Evolutionary conservation across 2,797 vertebrate genomes (phyloP).

Genomic region (Paedocypris micromegethes): DNA sequence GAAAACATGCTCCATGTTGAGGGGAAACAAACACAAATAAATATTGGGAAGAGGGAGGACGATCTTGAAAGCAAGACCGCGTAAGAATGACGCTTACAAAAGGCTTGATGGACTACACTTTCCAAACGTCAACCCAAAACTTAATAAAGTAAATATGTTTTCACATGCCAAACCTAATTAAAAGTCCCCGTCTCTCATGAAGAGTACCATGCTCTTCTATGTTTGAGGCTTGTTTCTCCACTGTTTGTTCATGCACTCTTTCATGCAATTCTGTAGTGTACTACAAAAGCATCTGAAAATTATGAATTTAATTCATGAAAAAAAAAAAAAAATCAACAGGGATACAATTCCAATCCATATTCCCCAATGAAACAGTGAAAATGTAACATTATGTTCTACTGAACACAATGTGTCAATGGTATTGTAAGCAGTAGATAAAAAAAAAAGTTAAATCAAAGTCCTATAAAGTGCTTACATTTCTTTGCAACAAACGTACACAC

Average conservation of each 20-base stretch:
- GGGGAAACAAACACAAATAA: constrained; percentile 5
- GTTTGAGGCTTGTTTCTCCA: background rate
- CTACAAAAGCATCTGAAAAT: constrained; percentile 10
- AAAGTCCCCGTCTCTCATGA: background rate
- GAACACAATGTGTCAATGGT: too few species aligned
- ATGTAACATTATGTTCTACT: too few species aligned
- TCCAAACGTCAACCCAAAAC: background rate
- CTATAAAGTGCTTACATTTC: too few species aligned
- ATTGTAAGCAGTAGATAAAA: too few species aligned
- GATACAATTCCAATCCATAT: too few species aligned
- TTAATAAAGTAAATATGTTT: constrained; percentile 12
- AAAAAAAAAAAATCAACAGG: background rate
- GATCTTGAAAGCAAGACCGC: background rate
- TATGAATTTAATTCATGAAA: background rate
- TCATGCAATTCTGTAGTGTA: constrained; percentile 22
- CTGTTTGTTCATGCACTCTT: constrained; percentile 29
- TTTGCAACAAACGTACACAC: too few species aligned
- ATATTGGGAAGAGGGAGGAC: background rate
- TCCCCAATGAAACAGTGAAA: too few species aligned
- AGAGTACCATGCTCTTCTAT: constrained; percentile 9
- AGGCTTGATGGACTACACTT: background rate
- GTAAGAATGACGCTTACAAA: background rate
- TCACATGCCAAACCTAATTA: constrained; percentile 24
- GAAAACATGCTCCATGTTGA: constrained; percentile 24
- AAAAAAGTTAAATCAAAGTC: too few species aligned